Base-by-base conservation (phyloP, 2,888 invertebrate species). In the Sylvicola fuscatus region DNA sequence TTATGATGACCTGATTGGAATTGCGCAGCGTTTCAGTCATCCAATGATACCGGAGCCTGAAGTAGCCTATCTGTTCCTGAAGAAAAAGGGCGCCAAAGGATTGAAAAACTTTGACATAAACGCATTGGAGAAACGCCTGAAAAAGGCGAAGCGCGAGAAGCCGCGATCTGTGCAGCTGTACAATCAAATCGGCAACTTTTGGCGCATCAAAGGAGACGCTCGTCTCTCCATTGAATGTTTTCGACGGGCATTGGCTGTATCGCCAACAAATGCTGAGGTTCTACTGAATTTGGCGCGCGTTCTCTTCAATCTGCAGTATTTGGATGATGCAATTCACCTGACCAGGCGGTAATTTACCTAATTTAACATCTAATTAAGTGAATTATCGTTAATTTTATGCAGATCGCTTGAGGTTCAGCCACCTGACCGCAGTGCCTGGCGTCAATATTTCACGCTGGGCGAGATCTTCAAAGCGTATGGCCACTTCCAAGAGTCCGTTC, bases 381-480 rank as follows among this genome's bases (percentile, higher is more conserved):
- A n/a, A n/a, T n/a, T n/a, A n/a, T n/a, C n/a, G n/a, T n/a, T n/a
- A n/a, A 21, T 7, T 4, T n/a, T 33, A 29, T 41, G 16, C 27
- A 51, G 51, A 36, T 86, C 86, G 11, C 64, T 89, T 29, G 83
- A 83, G 49, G 75, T 84, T 38, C 82, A 82, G 52, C 74, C 82
- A 17, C 77, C 80, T 0, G 83, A 83, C 50, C 77, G 81, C 49
- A 81, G 78, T 51, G 79, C 84, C 2, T 87, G 86, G 87, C 80
- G 83, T 50, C 87, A 87, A 57, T 84, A 87, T 61, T 83, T 86
- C 54, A 86, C 86, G 5, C 67, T 89, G 37, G 87, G 87, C 5
- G 86, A 89, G 60, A 87, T 89, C 54, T 81, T 86, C 51, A 86
- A 84, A 61, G 82, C 84, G 1, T 84, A 84, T 50, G 86, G 86